Base-by-base conservation (phyloP, 2,888 invertebrate species). In the Chydorus sphaericus region DNA sequence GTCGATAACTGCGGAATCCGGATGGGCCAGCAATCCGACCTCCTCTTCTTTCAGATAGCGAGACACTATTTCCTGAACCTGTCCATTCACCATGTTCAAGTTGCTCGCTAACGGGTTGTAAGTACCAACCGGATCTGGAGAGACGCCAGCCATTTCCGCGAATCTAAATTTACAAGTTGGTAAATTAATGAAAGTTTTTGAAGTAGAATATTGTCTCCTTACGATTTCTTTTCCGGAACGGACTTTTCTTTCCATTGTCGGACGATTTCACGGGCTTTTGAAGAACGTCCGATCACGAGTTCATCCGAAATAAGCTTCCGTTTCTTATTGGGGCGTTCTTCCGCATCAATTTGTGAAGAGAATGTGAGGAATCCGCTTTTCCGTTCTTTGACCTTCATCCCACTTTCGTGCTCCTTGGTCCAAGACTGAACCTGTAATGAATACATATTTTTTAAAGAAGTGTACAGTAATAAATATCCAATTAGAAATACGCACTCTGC, bases 41-140 rank as follows among this genome's bases (percentile, higher is more conserved):
- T 89, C n/a, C n/a, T n/a, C n/a, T n/a, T n/a, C n/a, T n/a, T 29
- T 57, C 4, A 66, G 60, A 66, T 82, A 85, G 28, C 72, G 71
- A 2, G 78, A 73, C 44, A 90, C 75, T 8, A 89, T 65, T 11
- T 71, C 69, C 58, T 87, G 81, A 53, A 94, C 68, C 44, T 79
- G 79, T 70, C 98, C 97, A 6, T 85, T 85, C 5, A 96, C 74
- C 0, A 85, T 81, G 7, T 93, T 92, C 62, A 88, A 85, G 65
- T 83, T 78, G 54, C 77, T 73, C 66, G 86, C 83, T 1, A 90
- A 84, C 18, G 82, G 79, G 64, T 77, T 81, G 48, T 75, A 71
- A 4, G 84, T 77, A 16, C 77, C 74, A 1, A 85, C 68, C 0
- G 94, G 89, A 67, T 90, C 88, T 0, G 87, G 86, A 65, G 52